phyloP scores from a whole-genome alignment of 2,113 vertebrate species.

The Stercorarius parasiticus region DNA sequence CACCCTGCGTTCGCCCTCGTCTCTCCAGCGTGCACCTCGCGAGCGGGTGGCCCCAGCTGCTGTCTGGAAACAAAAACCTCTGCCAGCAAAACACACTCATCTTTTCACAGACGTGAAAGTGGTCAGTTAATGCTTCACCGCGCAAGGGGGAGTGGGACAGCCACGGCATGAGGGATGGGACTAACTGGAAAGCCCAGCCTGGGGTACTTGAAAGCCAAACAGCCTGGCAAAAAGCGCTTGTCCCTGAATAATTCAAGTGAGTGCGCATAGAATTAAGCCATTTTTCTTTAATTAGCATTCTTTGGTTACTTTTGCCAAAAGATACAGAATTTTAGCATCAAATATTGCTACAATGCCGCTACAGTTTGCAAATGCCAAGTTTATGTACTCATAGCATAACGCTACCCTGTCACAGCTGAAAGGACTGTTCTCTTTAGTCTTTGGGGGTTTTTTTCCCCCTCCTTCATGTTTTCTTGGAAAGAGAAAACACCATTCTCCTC shows the following conservation, averaged over 20 bases:
- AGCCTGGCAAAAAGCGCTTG: not conserved
- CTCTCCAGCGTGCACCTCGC: too few species aligned
- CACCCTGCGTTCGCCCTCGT: not conserved
- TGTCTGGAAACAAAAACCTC: not conserved
- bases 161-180: rapidly evolving
- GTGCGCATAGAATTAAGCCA: rapidly evolving
- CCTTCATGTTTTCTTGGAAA: not conserved
- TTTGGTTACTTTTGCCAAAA: not conserved
- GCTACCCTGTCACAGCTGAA: not conserved
- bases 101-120: rapidly evolving
- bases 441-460: rapidly evolving
- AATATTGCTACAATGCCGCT: too few species aligned
- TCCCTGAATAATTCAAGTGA: rapidly evolving
- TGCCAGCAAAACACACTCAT: rapidly evolving
- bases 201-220: rapidly evolving
- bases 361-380: not conserved
- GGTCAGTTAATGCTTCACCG: rapidly evolving
- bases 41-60: not conserved
- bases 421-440: not conserved
- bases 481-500: not conserved
- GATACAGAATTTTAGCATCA: not conserved
- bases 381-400: rapidly evolving
- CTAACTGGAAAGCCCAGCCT: rapidly evolving
- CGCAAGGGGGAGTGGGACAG: rapidly evolving
- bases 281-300: not conserved